Evolutionary conservation across 2,888 invertebrate genomes (phyloP), one percentile per base, ranked within the genome.

Genomic region (Punctoribates punctum): DNA sequence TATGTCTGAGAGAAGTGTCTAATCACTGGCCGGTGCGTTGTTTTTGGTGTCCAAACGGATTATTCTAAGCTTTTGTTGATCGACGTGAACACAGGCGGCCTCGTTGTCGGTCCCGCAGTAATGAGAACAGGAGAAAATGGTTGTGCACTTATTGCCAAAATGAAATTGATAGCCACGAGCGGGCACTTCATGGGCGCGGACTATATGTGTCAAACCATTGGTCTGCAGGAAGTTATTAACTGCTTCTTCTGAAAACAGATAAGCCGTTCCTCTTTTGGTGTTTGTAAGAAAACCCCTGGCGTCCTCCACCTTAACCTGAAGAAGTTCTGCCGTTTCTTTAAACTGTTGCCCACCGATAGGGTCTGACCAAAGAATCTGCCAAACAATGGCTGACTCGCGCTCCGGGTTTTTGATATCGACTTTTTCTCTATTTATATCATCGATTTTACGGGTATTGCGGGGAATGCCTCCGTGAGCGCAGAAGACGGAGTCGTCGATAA

Each of bases 321-420:
- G 25, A 23, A 77, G 54, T 8, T 78, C 75, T 20, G 74, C 76
- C 57, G 62, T 46, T 34, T 78, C 77, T 48, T n/a, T 27, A 57
- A 60, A 78, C 27, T 78, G 62, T 20, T 74, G 74, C 6, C 25
- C 51, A 20, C 72, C 76, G 27, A 78, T 75, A 23, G 80, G 80
- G 75, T 91, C 91, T 82, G 90, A 91, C 91, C 91, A 91, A 84
- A 91, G 86, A 27, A 91, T 84, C 81, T 91, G 90, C 91, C 91
- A 91, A 0, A 91, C 90, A 75, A 91, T 84, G n/a, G 88, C 86
- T 82, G 89, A 89, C 82, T 90, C 88, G 57, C 85, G 85, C 67
- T 90, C 89, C 0, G 90, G 91, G 76, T 88, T 86, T 29, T 85
- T 82, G 57, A 91, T 84, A 0, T 90, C 89, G 60, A 86, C 85